These are phyloP conservation scores for Menura novaehollandiae DNA, from an alignment of 2,113 vertebrate genomes.

Conservation along the genomic window DNA sequence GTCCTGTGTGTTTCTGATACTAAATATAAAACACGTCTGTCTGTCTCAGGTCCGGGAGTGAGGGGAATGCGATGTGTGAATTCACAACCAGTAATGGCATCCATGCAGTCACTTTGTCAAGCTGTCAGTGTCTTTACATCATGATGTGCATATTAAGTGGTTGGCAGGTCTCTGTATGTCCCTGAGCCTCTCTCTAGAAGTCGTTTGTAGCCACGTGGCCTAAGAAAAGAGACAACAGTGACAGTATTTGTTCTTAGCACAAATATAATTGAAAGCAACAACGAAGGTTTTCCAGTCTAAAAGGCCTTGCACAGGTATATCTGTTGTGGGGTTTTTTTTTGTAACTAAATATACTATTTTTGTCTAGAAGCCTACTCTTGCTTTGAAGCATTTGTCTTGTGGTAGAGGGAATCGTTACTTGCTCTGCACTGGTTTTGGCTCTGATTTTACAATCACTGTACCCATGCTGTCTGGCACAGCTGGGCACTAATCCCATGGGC, in stretches of 20 bases:
- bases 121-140: not conserved
- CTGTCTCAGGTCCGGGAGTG: not conserved
- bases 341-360: not conserved
- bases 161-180: not conserved
- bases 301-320: not conserved
- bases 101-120: not conserved
- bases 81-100: not conserved
- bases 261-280: not conserved
- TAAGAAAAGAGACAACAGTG: not conserved
- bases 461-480: fast-evolving
- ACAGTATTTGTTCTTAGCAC: not conserved
- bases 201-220: not conserved
- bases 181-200: not conserved
- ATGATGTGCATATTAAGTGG: not conserved
- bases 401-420: not conserved
- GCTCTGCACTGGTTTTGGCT: not conserved
- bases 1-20: not conserved
- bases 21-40: not conserved
- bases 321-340: fast-evolving
- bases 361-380: not conserved
- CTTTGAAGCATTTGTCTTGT: not conserved
- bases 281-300: not conserved
- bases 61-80: not conserved
- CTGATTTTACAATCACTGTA: not conserved
- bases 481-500: fast-evolving